Base-by-base conservation (phyloP, 2,888 invertebrate species). In the Lathronympha strigana region DNA sequence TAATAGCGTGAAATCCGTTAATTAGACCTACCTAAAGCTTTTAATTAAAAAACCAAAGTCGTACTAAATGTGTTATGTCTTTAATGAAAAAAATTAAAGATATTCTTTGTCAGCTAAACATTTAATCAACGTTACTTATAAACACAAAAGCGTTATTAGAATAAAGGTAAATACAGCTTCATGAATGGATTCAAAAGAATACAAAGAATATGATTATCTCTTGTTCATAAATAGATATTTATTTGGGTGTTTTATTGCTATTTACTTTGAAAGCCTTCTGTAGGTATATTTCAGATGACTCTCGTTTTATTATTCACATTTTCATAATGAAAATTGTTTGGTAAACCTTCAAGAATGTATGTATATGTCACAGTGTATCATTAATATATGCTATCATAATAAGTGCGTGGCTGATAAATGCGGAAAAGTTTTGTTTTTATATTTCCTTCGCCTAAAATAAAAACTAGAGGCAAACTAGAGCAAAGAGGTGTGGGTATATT, bases 271-370 rank as follows among this genome's bases (percentile, higher is more conserved):
- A 67, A 67, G 62, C 57, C 33, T 63, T 51, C 45, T 51, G 33
- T 21, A 55, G 31, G 40, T 50, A 19, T 62, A 6, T 57, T 63
- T 62, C 43, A 55, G 23, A 58, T 45, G 62, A 57, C 50, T 51
- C 67, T 36, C 28, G 51, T 28, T 67, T 62, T 62, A 67, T 67
- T 67, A 67, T 67, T 67, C 62, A 67, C 62, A 57, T 28, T 54
- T 61, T 61, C 45, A 47, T 21, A 45, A 49, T 49, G 54, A 31
- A 54, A 54, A 40, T 61, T 61, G 66, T 61, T 61, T 43, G 43
- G 49, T 61, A 61, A 61, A 53, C 61, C 28, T 54, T 60, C 60
- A 51, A 60, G 61, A 36, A 36, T 9, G 51, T 51, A 63, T 31
- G 40, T 19, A 19, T 51, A 60, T 64, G n/a, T n/a, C n/a, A n/a